phyloP scores from a whole-genome alignment of 1,140 invertebrate species.

The Contarinia nasturtii region DNA sequence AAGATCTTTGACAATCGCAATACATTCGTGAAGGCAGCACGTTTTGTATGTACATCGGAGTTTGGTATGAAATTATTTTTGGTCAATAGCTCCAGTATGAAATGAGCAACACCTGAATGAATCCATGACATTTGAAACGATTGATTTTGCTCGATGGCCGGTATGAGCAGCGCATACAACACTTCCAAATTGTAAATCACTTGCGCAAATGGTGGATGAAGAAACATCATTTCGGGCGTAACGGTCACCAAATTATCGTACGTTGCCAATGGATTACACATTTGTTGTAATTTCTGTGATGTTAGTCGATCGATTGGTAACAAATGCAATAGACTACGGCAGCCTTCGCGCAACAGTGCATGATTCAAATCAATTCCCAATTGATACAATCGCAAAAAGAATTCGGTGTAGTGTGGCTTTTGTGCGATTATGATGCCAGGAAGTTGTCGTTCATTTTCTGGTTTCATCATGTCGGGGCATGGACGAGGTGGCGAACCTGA shows the following conservation, averaged over 20 bases:
- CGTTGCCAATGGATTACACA: constrained; percentile 21
- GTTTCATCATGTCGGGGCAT: constrained; percentile 39
- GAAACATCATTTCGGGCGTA: constrained; percentile 51
- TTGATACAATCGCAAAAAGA: constrained; percentile 81
- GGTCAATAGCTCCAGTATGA: constrained; percentile 66
- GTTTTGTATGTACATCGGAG: constrained; percentile 62
- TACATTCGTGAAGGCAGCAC: constrained; percentile 70
- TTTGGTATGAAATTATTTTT: constrained; percentile 73
- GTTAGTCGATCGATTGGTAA: constrained; percentile 73
- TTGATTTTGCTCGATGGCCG: constrained; percentile 65
- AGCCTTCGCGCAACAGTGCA: constrained; percentile 63
- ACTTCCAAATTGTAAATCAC: constrained; percentile 63
- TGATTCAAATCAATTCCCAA: constrained; percentile 66
- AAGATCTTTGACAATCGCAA: constrained; percentile 77
- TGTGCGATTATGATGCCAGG: constrained; percentile 76
- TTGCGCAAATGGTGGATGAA: constrained; percentile 51
- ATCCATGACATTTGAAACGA: constrained; percentile 74
- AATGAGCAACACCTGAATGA: constrained; percentile 46
- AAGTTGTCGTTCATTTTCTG: constrained; percentile 67
- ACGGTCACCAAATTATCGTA: constrained; percentile 8
- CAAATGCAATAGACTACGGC: constrained; percentile 67
- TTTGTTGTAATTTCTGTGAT: constrained; percentile 38
- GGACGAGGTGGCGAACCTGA: constrained; percentile 64
- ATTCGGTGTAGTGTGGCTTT: constrained; percentile 60
- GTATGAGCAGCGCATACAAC: constrained; percentile 80